A percentile compares a stretch with the other conserved stretches of the same genome.
Evolutionary conservation across 2,113 vertebrate species (phyloP).

Genomic region (Myrmecobius fasciatus): DNA sequence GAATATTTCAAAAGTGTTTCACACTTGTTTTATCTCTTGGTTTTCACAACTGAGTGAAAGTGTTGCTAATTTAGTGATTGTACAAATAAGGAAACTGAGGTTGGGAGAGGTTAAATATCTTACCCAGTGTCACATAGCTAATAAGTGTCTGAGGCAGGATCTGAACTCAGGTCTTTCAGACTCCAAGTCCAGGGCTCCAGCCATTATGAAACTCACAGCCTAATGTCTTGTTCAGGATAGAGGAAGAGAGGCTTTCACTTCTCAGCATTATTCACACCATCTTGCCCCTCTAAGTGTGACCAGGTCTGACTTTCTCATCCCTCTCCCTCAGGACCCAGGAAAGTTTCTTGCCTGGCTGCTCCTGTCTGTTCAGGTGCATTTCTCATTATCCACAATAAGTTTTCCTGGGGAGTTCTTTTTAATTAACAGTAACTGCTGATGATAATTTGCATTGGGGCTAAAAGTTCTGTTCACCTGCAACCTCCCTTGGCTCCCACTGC

Average conservation of each 20-base stretch:
- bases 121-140: neutral
- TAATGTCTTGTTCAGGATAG: too few relatives aligned
- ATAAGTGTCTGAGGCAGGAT: neutral
- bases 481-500: neutral
- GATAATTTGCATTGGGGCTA: neutral
- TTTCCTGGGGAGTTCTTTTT: neutral
- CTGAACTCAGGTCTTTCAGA: neutral
- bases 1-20: too few relatives aligned
- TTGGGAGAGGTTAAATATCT: neutral
- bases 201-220: neutral
- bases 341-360: neutral
- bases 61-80: too few relatives aligned
- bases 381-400: neutral
- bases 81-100: too few relatives aligned
- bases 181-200: neutral
- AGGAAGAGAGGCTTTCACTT: too few relatives aligned
- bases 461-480: neutral
- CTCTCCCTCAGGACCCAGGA: neutral
- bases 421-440: neutral
- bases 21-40: too few relatives aligned
- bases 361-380: too few relatives aligned
- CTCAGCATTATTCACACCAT: too few relatives aligned
- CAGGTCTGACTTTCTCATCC: too few relatives aligned
- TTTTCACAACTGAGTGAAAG: too few relatives aligned
- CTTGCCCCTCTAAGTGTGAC: too few relatives aligned